Conservation (phyloP, 1,140 invertebrate genomes). For the Papilio glaucus region DNA sequence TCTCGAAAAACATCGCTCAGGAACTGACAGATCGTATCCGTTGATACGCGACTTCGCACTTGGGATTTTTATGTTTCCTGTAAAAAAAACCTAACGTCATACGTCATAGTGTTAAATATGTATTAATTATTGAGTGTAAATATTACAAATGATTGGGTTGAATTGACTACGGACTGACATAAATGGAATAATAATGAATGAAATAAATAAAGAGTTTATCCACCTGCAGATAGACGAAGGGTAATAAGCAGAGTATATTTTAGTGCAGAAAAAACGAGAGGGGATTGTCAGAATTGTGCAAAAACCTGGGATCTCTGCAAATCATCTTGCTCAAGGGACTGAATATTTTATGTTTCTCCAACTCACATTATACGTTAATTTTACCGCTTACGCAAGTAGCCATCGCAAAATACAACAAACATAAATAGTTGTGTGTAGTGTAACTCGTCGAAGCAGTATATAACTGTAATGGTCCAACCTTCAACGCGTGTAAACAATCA, state of each 20-base stretch:
- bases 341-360: background rate
- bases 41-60: slow-evolving; percentile 19
- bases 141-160: background rate
- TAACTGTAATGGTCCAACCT: slow-evolving; percentile 2
- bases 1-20: slow-evolving; percentile 19
- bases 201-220: too few relatives aligned
- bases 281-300: too few relatives aligned
- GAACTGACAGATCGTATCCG: slow-evolving; percentile 21
- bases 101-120: background rate
- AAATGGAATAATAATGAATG: too few relatives aligned
- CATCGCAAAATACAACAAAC: background rate
- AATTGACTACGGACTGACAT: background rate
- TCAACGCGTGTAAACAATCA: slow-evolving; percentile 9
- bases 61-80: slow-evolving; percentile 30
- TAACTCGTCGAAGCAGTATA: slow-evolving; percentile 19
- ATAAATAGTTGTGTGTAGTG: slow-evolving; percentile 2
- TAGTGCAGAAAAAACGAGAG: too few relatives aligned
- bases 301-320: too few relatives aligned
- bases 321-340: too few relatives aligned
- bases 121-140: background rate
- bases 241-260: too few relatives aligned
- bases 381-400: background rate
- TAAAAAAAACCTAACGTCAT: background rate
- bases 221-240: too few relatives aligned
- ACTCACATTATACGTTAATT: background rate